Evolutionary conservation across 1,140 invertebrate genomes (phyloP).

Genomic region (Brachionus angularis): DNA sequence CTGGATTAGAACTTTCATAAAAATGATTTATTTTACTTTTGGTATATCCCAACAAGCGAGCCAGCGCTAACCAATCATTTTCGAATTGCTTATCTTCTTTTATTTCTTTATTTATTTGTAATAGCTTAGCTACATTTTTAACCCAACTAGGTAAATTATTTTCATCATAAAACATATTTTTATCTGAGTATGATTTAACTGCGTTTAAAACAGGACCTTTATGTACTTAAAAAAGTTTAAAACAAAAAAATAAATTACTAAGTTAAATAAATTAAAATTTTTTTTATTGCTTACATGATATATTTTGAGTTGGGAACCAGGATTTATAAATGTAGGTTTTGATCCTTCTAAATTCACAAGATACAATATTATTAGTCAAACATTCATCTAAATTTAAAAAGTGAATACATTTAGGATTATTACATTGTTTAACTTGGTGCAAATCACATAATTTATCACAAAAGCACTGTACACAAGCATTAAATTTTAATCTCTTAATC

Average conservation of each 20-base stretch:
- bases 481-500: slow-evolving; percentile 57
- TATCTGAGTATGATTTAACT: slow-evolving; percentile 46
- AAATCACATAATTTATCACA: slow-evolving; percentile 54
- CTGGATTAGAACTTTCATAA: slow-evolving; percentile 57
- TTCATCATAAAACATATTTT: slow-evolving; percentile 42
- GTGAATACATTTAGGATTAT: slow-evolving; percentile 55
- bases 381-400: slow-evolving; percentile 60
- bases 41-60: slow-evolving; percentile 56
- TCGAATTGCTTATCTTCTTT: neutral
- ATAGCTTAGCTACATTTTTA: slow-evolving; percentile 57
- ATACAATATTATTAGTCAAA: slow-evolving; percentile 57
- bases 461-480: slow-evolving; percentile 53
- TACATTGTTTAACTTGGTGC: slow-evolving; percentile 52
- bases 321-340: slow-evolving; percentile 55
- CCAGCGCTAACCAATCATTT: slow-evolving; percentile 57
- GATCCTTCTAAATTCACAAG: slow-evolving; percentile 57
- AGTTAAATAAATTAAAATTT: neutral
- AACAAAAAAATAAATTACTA: slow-evolving; percentile 6
- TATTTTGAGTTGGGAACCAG: slow-evolving; percentile 54
- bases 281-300: slow-evolving; percentile 43
- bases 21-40: slow-evolving; percentile 55
- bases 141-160: slow-evolving; percentile 53
- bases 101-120: slow-evolving; percentile 45
- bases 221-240: slow-evolving; percentile 49
- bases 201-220: slow-evolving; percentile 50